Conservation (phyloP, 2,113 vertebrate genomes). For the Camelus dromedarius region DNA sequence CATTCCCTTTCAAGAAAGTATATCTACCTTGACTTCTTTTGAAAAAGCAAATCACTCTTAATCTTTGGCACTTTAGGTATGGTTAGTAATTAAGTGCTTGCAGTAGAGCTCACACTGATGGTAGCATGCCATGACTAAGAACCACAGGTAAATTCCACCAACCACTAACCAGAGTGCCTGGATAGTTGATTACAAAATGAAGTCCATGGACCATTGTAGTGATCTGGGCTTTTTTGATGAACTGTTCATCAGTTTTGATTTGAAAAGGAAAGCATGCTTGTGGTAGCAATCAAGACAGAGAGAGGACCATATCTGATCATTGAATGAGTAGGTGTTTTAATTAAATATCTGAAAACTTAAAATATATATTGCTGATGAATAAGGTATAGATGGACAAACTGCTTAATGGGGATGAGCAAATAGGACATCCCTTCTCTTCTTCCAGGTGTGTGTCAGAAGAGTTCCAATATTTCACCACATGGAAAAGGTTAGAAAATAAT, state of each 20-base stretch:
- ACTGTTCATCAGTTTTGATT: not conserved
- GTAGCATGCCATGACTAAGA: not conserved
- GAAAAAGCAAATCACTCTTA: not conserved
- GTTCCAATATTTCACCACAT: not conserved
- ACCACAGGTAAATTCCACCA: too few relatives aligned
- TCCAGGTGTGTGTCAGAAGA: not conserved
- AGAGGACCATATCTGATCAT: not conserved
- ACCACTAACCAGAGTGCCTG: not conserved
- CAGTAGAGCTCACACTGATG: not conserved
- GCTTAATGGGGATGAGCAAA: not conserved
- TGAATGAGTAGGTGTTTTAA: not conserved
- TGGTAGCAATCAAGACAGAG: not conserved
- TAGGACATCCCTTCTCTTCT: not conserved
- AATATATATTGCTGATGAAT: not conserved
- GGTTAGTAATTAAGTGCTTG: not conserved
- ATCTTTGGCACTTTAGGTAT: not conserved
- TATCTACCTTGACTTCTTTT: not conserved
- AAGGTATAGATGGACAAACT: not conserved
- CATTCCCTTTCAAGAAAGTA: not conserved
- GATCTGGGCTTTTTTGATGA: not conserved
- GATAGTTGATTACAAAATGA: not conserved
- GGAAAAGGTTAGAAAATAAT: conserved; percentile 9
- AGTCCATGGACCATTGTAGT: not conserved
- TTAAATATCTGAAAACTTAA: not conserved
- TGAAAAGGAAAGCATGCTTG: not conserved